phyloP scores from a whole-genome alignment of 2,888 invertebrate species.

The Stegana nigrithorax region DNA sequence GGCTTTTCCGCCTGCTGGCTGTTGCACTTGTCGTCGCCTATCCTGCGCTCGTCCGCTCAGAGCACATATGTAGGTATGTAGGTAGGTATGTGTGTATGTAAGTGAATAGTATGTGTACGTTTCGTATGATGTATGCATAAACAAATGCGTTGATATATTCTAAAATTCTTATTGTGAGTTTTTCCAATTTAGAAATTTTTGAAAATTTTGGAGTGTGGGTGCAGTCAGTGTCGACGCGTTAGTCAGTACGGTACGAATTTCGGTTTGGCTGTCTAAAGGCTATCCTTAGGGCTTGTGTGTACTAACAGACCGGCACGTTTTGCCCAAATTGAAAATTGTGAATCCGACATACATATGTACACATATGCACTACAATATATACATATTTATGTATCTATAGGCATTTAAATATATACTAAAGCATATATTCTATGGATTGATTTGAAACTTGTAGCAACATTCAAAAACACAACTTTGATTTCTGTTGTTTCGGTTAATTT shows the following conservation, averaged over 20 bases:
- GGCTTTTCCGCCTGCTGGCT: no score
- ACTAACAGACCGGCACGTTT: no score
- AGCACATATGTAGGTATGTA: not conserved
- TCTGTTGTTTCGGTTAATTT: no score
- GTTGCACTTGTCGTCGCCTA: no score
- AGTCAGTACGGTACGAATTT: slow-evolving; percentile 43
- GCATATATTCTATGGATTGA: not conserved
- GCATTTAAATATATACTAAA: not conserved
- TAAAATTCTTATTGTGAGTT: not conserved
- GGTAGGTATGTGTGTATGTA: not conserved
- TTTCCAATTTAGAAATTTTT: slow-evolving; percentile 47
- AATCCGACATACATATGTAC: not conserved
- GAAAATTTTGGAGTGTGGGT: slow-evolving; percentile 68
- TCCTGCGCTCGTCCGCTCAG: no score
- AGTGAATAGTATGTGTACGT: not conserved
- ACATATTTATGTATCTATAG: not conserved
- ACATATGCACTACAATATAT: not conserved
- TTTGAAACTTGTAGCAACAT: no score
- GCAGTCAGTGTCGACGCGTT: slow-evolving; percentile 68
- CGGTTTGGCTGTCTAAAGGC: no score
- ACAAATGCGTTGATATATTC: not conserved
- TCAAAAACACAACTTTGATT: no score
- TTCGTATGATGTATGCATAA: no score
- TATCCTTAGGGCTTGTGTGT: no score
- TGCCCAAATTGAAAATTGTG: not conserved